These are phyloP conservation scores for Leuciscus waleckii DNA, from an alignment of 2,797 vertebrate genomes.

Conservation along the genomic window DNA sequence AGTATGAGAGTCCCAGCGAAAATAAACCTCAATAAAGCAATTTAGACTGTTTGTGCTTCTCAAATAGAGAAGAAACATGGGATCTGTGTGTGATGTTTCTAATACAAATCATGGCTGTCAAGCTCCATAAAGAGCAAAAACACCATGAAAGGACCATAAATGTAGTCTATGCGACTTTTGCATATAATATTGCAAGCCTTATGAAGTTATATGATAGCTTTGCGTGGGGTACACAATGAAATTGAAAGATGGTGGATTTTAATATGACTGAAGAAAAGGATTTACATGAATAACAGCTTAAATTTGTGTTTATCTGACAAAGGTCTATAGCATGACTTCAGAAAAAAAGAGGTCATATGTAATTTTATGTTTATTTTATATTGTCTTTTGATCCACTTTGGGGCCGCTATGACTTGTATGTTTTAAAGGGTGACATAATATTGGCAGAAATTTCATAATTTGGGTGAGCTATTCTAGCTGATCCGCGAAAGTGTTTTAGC, in stretches of 20 bases:
- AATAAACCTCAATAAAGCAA: neutral
- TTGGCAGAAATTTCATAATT: neutral
- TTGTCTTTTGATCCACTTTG: neutral
- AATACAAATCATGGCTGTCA: neutral
- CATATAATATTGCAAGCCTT: neutral
- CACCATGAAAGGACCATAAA: neutral
- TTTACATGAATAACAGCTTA: neutral
- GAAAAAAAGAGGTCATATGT: neutral
- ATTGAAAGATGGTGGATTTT: neutral
- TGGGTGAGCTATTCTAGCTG: neutral
- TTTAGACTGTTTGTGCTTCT: conserved; percentile 7
- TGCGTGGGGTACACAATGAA: neutral
- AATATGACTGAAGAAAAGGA: neutral
- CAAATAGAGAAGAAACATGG: neutral
- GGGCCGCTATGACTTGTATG: neutral
- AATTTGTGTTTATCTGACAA: neutral
- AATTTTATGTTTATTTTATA: neutral
- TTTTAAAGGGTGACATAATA: neutral
- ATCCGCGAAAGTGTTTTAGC: neutral
- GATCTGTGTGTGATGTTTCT: neutral
- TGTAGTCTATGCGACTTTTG: neutral
- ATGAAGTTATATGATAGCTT: neutral
- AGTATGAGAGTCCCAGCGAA: neutral
- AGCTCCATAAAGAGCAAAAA: neutral
- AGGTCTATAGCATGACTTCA: neutral